Conservation (phyloP, 2,888 invertebrate genomes). For the Phoronis australis region DNA sequence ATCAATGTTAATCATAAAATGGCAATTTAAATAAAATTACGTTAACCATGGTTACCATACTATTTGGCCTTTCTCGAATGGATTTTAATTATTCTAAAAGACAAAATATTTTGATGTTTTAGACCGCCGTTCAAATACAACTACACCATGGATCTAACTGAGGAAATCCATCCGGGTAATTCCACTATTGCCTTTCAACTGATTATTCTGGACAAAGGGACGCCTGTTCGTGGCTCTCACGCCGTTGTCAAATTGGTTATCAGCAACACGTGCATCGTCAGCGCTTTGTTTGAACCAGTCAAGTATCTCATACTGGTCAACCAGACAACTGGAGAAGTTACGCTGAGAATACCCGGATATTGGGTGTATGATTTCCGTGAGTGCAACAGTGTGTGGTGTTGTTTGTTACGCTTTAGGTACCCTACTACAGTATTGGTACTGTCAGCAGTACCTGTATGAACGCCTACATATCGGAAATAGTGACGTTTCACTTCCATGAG, state of each 20-base stretch:
- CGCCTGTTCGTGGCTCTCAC: conserved; percentile 22
- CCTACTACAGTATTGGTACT: no score
- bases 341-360: conserved; percentile 28
- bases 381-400: no score
- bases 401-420: no score
- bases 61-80: no score
- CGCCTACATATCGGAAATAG: no score
- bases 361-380: conserved; percentile 29
- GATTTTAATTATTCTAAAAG: no score
- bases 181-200: conserved; percentile 24
- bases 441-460: no score
- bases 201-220: conserved; percentile 30
- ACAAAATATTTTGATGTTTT: no score
- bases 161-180: conserved; percentile 24
- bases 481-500: no score
- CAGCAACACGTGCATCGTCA: conserved; percentile 35
- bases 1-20: no score
- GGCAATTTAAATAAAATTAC: no score
- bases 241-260: conserved; percentile 24
- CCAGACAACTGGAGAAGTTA: conserved; percentile 24
- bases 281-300: conserved; percentile 24
- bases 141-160: conserved; percentile 20
- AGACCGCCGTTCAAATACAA: conserved; percentile 26
- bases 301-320: conserved; percentile 20
- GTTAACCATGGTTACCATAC: no score